Evolutionary conservation across 2,888 invertebrate genomes (phyloP).

Genomic region (Acleris holmiana): DNA sequence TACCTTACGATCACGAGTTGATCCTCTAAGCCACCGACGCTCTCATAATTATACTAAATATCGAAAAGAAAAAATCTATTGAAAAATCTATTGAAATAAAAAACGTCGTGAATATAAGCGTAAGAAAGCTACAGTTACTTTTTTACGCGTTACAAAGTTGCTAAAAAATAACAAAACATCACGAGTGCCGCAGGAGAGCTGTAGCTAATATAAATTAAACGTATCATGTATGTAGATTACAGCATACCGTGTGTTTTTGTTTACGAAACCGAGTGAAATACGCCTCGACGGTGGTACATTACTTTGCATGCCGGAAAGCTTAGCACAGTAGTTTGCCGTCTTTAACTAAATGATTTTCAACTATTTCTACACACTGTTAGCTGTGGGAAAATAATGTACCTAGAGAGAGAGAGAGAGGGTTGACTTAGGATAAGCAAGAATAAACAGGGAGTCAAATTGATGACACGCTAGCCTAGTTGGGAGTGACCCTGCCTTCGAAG

Average conservation of each 20-base stretch:
- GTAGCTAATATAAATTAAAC: slow-evolving; percentile 4
- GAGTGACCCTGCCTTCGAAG: too few relatives aligned
- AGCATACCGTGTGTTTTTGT: slow-evolving; percentile 17
- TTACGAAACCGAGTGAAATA: slow-evolving; percentile 19
- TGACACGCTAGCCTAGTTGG: too few relatives aligned
- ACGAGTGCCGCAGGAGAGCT: background rate
- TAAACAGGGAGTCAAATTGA: background rate
- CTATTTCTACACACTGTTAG: slow-evolving; percentile 8
- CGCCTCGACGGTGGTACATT: slow-evolving; percentile 8
- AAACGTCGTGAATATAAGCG: too few relatives aligned
- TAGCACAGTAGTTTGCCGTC: slow-evolving; percentile 23
- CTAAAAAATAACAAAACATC: background rate
- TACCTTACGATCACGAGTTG: too few relatives aligned
- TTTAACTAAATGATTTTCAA: slow-evolving; percentile 19
- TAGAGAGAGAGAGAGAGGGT: too few relatives aligned
- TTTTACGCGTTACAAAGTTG: background rate
- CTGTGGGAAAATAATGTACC: background rate
- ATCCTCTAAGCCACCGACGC: too few relatives aligned
- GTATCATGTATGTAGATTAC: slow-evolving; percentile 12
- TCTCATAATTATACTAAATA: too few relatives aligned
- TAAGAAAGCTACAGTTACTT: too few relatives aligned
- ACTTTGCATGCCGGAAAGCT: slow-evolving; percentile 17
- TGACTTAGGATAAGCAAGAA: background rate
- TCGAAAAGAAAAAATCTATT: too few relatives aligned
- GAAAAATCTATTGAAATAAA: too few relatives aligned